phyloP scores from a whole-genome alignment of 2,113 vertebrate genomes.

The Cairina moschata region DNA sequence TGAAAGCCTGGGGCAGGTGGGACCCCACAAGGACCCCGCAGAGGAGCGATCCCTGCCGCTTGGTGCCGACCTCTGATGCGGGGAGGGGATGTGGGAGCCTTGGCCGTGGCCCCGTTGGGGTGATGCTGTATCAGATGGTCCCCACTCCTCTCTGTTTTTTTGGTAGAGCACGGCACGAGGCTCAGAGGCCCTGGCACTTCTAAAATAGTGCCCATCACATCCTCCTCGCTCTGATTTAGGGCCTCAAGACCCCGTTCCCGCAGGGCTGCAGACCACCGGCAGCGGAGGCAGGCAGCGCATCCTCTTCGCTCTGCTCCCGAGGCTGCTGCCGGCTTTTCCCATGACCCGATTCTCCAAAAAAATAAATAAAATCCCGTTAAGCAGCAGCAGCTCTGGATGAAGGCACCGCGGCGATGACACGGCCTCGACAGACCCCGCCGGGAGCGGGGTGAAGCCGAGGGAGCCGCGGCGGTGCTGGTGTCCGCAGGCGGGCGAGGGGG shows the following conservation, averaged over 20 bases:
- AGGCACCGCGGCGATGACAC: neutral
- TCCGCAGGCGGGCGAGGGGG: neutral
- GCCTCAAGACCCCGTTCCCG: no score
- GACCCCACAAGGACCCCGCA: fast-evolving
- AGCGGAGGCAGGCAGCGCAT: neutral
- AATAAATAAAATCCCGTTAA: neutral
- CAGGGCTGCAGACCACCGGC: no score
- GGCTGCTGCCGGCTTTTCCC: fast-evolving
- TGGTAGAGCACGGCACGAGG: no score
- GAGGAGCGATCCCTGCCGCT: neutral
- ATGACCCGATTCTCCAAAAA: neutral
- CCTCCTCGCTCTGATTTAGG: no score
- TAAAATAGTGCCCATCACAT: no score
- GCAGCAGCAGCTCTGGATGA: neutral
- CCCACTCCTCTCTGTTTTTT: no score
- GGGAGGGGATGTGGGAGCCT: neutral
- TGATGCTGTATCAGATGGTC: neutral
- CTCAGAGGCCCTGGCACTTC: no score
- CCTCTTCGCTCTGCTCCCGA: fast-evolving
- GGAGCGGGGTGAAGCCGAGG: neutral
- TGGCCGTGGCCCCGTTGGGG: fast-evolving
- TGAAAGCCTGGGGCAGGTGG: neutral
- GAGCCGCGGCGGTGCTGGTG: neutral
- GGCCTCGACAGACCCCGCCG: fast-evolving
- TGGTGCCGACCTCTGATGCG: neutral